Conservation (phyloP, 1,140 invertebrate genomes). For the Littorina saxatilis region DNA sequence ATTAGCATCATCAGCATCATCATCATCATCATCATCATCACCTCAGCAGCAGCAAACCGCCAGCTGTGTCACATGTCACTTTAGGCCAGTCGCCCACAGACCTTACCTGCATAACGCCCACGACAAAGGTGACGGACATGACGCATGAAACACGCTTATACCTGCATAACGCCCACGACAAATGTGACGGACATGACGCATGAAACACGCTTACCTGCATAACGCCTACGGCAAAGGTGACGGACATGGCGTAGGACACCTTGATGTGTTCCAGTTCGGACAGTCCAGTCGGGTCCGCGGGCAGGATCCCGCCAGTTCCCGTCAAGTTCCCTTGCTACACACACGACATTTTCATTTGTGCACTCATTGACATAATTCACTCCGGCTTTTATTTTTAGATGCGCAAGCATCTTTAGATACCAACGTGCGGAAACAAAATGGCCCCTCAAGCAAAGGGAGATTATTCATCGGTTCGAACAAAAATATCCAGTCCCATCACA, state of each 20-base stretch:
- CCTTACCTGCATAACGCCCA: no score
- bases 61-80: neutral
- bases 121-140: no score
- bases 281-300: constrained; percentile 27
- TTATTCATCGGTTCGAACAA: no score
- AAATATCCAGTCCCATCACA: no score
- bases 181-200: neutral
- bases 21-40: no score
- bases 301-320: neutral
- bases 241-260: constrained; percentile 66
- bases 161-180: no score
- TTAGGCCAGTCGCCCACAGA: neutral
- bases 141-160: neutral
- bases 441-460: no score
- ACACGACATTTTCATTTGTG: constrained; percentile 23
- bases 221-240: constrained; percentile 66
- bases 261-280: constrained; percentile 54
- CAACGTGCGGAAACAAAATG: no score
- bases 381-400: no score
- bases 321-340: neutral
- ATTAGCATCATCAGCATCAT: no score
- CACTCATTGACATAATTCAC: no score
- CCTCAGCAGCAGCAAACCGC: neutral
- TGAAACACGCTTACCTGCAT: constrained; percentile 60
- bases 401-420: no score